Evolutionary conservation across 2,113 vertebrate species (phyloP).

Genomic region (Calypte anna): DNA sequence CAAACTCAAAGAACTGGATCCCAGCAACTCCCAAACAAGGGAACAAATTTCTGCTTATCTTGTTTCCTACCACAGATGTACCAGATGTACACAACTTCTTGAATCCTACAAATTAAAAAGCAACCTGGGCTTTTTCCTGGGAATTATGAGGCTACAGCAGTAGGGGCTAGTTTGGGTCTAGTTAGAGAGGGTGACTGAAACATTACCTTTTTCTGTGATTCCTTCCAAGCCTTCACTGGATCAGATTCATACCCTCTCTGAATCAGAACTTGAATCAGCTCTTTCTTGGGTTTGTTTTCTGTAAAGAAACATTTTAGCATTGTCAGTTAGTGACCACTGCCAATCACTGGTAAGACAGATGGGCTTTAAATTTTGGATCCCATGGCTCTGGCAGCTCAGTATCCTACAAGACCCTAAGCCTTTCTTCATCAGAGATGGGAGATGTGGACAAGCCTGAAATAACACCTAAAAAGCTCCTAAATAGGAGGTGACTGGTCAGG

Average conservation of each 20-base stretch:
- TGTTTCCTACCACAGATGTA: background rate
- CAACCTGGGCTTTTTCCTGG: background rate
- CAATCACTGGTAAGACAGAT: background rate
- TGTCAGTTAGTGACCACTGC: background rate
- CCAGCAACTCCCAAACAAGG: background rate
- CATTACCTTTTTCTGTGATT: constrained; percentile 89
- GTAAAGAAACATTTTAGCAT: constrained; percentile 33
- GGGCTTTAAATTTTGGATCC: background rate
- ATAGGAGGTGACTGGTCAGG: background rate
- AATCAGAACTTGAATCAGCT: constrained; percentile 90
- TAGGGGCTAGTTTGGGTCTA: background rate
- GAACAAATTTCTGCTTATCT: background rate
- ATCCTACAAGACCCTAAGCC: background rate
- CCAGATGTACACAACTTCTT: accelerated
- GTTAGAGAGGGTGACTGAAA: background rate
- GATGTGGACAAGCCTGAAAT: background rate
- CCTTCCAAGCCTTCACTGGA: constrained; percentile 94
- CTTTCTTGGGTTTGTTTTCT: constrained; percentile 99
- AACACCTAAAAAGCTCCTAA: background rate
- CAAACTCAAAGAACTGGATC: background rate
- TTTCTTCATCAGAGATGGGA: background rate
- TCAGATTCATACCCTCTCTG: constrained; percentile 95
- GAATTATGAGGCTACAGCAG: background rate
- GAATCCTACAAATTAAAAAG: background rate
- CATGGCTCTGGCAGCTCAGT: background rate